A percentile compares a stretch with the other conserved stretches of the same genome.
These are phyloP conservation scores for Halcyon badia DNA, from an alignment of 2,797 vertebrate species.

Conservation along the genomic window DNA sequence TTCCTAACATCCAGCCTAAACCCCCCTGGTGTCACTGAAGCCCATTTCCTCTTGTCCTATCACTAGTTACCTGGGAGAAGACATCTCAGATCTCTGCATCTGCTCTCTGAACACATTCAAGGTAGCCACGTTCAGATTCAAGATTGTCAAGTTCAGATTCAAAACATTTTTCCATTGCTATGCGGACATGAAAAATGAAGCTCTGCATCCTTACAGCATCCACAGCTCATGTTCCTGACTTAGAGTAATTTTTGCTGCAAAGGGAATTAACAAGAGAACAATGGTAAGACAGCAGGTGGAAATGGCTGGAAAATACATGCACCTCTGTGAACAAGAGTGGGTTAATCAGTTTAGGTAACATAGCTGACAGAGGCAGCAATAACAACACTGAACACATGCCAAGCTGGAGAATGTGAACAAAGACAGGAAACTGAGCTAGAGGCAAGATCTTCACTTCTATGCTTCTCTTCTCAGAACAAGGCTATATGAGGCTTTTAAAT, in stretches of 20 bases:
- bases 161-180: background rate
- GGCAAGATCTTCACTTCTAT: background rate
- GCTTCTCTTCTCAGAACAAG: background rate
- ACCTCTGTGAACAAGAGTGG: background rate
- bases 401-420: background rate
- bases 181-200: background rate
- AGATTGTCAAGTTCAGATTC: background rate
- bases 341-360: background rate
- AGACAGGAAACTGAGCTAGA: background rate
- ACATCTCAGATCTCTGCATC: background rate
- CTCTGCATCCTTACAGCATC: background rate
- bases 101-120: background rate
- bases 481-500: background rate
- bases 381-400: background rate
- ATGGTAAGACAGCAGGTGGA: background rate
- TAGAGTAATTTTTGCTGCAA: background rate
- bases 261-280: background rate
- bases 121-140: no score
- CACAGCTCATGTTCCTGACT: background rate
- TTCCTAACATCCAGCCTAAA: no score
- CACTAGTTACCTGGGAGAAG: no score
- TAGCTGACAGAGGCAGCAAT: background rate
- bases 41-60: no score
- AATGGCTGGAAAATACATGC: background rate
- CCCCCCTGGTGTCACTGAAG: no score